A percentile compares a stretch with the other conserved stretches of the same genome.
These are phyloP conservation scores for Lasius fuliginosus DNA, from an alignment of 2,888 invertebrate genomes.

Conservation along the genomic window DNA sequence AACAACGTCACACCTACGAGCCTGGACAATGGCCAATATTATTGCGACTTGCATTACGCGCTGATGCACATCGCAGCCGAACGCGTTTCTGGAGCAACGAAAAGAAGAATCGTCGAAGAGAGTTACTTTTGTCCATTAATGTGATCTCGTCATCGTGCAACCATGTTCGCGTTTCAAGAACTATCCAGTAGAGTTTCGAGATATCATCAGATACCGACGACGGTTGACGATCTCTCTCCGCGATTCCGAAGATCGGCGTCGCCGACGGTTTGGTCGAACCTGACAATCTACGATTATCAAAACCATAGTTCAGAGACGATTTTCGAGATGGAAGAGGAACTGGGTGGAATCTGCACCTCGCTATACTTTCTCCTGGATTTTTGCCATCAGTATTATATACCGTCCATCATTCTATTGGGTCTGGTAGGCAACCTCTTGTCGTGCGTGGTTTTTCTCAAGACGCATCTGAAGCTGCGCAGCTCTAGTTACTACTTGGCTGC, in stretches of 20 bases:
- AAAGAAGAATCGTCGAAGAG: neutral
- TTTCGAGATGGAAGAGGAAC: constrained; percentile 76
- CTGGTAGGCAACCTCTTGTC: constrained; percentile 89
- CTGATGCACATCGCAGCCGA: neutral
- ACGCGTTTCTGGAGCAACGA: neutral
- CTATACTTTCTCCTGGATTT: constrained; percentile 85
- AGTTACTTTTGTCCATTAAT: neutral
- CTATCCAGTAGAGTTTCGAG: constrained; percentile 9
- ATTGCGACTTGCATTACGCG: constrained; percentile 1
- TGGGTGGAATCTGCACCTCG: constrained; percentile 77
- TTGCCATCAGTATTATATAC: constrained; percentile 88
- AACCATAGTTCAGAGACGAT: constrained; percentile 67
- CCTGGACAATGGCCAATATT: neutral
- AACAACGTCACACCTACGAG: constrained; percentile 8
- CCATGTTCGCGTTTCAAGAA: constrained; percentile 29
- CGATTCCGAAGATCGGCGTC: constrained; percentile 62
- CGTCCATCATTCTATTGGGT: constrained; percentile 88
- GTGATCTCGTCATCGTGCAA: neutral
- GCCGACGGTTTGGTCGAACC: constrained; percentile 50
- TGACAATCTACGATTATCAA: constrained; percentile 56
- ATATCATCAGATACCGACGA: constrained; percentile 37
- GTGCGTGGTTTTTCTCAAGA: constrained; percentile 88
- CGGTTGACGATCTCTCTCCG: constrained; percentile 22
- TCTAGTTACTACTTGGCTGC: constrained; percentile 90
- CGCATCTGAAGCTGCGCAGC: constrained; percentile 88